Conservation (phyloP, 2,113 vertebrate genomes). For the Climacteris rufus region DNA sequence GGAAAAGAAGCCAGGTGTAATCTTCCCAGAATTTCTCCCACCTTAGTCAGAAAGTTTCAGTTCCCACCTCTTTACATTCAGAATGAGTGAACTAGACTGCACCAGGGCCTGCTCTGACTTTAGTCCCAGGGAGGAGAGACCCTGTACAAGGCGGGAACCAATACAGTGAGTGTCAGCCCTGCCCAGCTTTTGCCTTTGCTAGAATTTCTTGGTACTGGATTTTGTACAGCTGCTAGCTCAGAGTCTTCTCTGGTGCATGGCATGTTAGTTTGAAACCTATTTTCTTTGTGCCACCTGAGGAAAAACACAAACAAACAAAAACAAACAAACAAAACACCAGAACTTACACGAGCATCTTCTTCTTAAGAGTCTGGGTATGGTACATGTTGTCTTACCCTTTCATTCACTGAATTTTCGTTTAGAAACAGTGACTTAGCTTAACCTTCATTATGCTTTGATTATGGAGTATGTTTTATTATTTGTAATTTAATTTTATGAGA, state of each 20-base stretch:
- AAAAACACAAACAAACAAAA: neutral
- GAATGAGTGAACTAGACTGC: neutral
- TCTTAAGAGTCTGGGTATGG: neutral
- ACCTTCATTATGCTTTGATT: slow-evolving; percentile 50
- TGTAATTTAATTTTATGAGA: slow-evolving; percentile 51
- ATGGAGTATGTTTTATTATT: slow-evolving; percentile 45
- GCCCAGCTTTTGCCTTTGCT: neutral
- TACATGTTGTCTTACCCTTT: neutral
- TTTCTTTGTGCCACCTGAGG: neutral
- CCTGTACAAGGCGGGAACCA: neutral
- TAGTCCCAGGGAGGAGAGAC: neutral
- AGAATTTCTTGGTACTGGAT: neutral
- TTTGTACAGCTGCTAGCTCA: neutral
- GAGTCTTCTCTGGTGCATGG: neutral
- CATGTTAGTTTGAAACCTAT: neutral
- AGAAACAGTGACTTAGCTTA: slow-evolving; percentile 27
- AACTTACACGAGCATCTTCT: neutral
- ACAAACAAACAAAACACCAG: neutral
- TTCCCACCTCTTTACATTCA: neutral
- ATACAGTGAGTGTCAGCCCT: neutral
- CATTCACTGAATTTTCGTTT: neutral
- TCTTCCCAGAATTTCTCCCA: neutral
- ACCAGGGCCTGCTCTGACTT: neutral
- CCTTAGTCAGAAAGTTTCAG: neutral
- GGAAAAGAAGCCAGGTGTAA: neutral